These are phyloP conservation scores for Plectus sambesii DNA, from an alignment of 1,140 invertebrate species.

Conservation along the genomic window DNA sequence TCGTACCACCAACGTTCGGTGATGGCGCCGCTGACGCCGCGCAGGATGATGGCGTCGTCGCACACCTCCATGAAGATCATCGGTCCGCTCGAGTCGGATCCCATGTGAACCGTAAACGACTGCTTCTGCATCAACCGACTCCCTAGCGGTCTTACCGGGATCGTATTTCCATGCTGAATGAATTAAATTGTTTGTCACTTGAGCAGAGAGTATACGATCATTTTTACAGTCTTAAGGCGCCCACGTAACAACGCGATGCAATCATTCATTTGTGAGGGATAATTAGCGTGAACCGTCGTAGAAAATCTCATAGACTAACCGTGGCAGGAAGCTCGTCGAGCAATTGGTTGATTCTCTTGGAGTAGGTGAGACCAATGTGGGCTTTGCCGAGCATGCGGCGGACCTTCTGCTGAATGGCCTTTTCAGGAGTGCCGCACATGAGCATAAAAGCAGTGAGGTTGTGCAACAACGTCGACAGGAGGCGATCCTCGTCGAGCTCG, in stretches of 20 bases:
- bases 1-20: slow-evolving; percentile 98
- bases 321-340: slow-evolving; percentile 67
- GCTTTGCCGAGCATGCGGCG: slow-evolving; percentile 86
- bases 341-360: slow-evolving; percentile 89
- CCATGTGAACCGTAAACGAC: slow-evolving; percentile 92
- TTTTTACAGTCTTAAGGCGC: no score
- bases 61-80: slow-evolving; percentile 90
- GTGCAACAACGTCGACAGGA: slow-evolving; percentile 86
- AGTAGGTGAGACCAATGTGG: slow-evolving; percentile 92
- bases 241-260: no score
- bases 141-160: slow-evolving; percentile 76
- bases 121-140: slow-evolving; percentile 81
- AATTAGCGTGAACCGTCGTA: no score
- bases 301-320: slow-evolving; percentile 55
- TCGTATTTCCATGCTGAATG: slow-evolving; percentile 71
- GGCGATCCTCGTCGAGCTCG: slow-evolving; percentile 92
- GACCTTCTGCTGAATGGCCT: slow-evolving; percentile 58
- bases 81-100: slow-evolving; percentile 72
- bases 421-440: slow-evolving; percentile 51
- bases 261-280: no score
- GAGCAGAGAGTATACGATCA: not conserved
- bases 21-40: slow-evolving; percentile 82
- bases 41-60: slow-evolving; percentile 86
- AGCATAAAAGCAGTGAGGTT: slow-evolving; percentile 92
- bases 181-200: slow-evolving; percentile 10